Evolutionary conservation across 2,113 vertebrate species (phyloP).

Genomic region (Paramormyrops kingsleyae): DNA sequence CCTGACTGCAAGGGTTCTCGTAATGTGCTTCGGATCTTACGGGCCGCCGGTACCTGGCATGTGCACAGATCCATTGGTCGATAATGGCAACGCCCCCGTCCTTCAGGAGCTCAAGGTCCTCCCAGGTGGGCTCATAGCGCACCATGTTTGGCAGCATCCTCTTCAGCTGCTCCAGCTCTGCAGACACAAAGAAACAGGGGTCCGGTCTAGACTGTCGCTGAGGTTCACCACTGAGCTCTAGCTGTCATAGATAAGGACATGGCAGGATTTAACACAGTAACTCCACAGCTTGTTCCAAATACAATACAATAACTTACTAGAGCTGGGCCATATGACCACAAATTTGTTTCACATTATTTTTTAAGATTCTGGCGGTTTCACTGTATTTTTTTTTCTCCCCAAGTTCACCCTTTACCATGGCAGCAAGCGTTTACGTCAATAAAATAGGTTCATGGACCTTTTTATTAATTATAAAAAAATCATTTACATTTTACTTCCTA

Average conservation of each 20-base stretch:
- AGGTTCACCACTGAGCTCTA: not conserved
- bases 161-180: slow-evolving; percentile 74
- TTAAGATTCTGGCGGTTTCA: not conserved
- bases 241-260: not conserved
- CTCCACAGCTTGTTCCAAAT: not conserved
- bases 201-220: not conserved
- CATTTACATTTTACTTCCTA: not conserved
- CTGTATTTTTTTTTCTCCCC: too few species aligned
- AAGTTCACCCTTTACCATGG: not conserved
- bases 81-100: slow-evolving; percentile 91
- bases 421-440: not conserved
- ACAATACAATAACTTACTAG: not conserved
- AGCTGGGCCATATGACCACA: not conserved
- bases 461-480: not conserved
- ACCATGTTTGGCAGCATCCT: slow-evolving; percentile 78
- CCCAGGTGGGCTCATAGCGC: slow-evolving; percentile 72
- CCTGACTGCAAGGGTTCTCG: not conserved
- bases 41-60: slow-evolving; percentile 70
- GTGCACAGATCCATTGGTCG: slow-evolving; percentile 94
- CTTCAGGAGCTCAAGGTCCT: slow-evolving; percentile 79
- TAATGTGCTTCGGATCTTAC: not conserved
- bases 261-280: not conserved
- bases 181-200: not conserved
- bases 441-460: not conserved
- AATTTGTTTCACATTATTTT: not conserved